phyloP scores from a whole-genome alignment of 1,140 invertebrate genomes.

The Helicoverpa armigera region DNA sequence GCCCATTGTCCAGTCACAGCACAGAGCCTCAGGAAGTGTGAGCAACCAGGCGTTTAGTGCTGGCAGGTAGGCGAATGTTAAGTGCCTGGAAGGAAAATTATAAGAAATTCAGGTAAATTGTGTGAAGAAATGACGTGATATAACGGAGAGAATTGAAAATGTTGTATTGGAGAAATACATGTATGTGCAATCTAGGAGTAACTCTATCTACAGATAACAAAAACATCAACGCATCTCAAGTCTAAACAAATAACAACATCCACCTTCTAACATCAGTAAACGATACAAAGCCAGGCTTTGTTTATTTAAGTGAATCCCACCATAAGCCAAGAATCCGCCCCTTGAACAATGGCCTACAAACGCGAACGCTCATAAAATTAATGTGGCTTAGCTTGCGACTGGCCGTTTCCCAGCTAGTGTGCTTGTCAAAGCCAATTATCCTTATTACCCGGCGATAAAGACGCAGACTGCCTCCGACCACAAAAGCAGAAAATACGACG shows the following conservation, averaged over 20 bases:
- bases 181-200: no score
- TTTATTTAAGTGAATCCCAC: conserved; percentile 35
- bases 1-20: conserved; percentile 99
- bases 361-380: conserved; percentile 57
- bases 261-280: background rate
- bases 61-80: conserved; percentile 97
- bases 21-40: conserved; percentile 95
- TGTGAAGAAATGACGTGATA: background rate
- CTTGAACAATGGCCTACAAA: conserved; percentile 53
- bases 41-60: conserved; percentile 97
- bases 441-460: conserved; percentile 46
- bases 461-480: conserved; percentile 8
- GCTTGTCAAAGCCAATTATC: conserved; percentile 58
- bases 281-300: conserved; percentile 21
- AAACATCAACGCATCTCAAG: background rate
- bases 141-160: background rate
- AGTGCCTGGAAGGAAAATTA: conserved; percentile 89
- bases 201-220: background rate
- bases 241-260: background rate
- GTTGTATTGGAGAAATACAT: background rate
- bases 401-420: conserved; percentile 47
- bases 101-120: background rate
- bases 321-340: conserved; percentile 36
- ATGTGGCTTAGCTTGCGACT: conserved; percentile 51
- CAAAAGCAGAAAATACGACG: conserved; percentile 13